These are phyloP conservation scores for Anomalospiza imberbis DNA, from an alignment of 2,797 vertebrate species.

Conservation along the genomic window DNA sequence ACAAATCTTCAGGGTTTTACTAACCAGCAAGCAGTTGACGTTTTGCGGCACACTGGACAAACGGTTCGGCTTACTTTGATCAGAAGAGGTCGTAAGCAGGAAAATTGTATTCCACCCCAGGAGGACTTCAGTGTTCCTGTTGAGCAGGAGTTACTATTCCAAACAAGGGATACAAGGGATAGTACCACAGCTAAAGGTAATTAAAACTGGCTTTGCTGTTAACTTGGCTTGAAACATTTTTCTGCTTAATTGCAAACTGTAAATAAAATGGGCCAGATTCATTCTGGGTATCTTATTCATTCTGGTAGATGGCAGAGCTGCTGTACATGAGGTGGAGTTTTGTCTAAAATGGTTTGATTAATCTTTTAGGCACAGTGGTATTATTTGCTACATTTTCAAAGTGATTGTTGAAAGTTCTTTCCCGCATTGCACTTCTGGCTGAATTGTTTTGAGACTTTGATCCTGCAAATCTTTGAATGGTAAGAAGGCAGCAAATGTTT, in stretches of 20 bases:
- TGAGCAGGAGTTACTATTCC: conserved; percentile 64
- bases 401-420: background rate
- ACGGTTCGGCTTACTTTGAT: conserved; percentile 88
- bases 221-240: background rate
- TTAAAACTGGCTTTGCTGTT: background rate
- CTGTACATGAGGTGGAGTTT: background rate
- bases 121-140: conserved; percentile 52
- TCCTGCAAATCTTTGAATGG: background rate
- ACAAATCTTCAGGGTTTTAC: conserved; percentile 93
- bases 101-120: conserved; percentile 67
- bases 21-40: conserved; percentile 97
- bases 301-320: background rate
- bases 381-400: background rate
- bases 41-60: conserved; percentile 90
- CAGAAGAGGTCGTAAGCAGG: conserved; percentile 81
- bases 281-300: background rate
- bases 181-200: conserved; percentile 65
- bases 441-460: background rate
- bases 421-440: background rate
- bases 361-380: background rate
- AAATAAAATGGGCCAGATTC: background rate
- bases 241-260: background rate
- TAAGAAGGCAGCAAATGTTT: background rate
- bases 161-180: conserved; percentile 43
- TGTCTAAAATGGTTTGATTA: background rate